phyloP scores from a whole-genome alignment of 1,140 invertebrate genomes.

The Panulirus ornatus region DNA sequence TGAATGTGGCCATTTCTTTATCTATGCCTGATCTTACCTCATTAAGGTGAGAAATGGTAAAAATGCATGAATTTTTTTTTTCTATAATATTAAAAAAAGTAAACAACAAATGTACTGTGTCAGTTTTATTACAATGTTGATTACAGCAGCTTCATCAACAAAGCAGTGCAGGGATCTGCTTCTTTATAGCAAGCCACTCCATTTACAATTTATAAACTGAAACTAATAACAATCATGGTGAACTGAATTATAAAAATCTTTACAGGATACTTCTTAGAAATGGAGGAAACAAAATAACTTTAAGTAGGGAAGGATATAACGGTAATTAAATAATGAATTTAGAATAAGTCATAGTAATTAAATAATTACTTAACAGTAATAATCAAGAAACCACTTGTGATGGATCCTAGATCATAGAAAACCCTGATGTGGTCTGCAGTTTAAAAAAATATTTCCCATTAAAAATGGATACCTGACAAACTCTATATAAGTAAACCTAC shows the following conservation, averaged over 20 bases:
- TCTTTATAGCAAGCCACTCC: conserved; percentile 11
- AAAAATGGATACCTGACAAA: conserved; percentile 23
- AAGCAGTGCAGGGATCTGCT: conserved; percentile 4
- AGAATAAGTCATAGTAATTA: background rate
- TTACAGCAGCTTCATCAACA: conserved; percentile 15
- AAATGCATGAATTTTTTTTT: too few relatives aligned
- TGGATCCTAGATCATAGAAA: background rate
- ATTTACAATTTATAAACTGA: conserved; percentile 6
- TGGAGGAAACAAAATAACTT: background rate
- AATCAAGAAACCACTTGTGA: background rate
- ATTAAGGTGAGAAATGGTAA: too few relatives aligned
- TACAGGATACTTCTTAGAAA: background rate
- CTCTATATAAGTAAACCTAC: background rate
- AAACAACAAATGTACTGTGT: background rate
- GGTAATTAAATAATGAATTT: background rate
- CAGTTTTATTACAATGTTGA: background rate
- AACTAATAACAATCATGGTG: background rate
- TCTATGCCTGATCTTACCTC: too few relatives aligned
- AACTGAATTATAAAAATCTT: background rate
- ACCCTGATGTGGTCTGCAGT: conserved; percentile 8
- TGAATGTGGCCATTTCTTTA: too few relatives aligned
- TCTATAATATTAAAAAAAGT: background rate
- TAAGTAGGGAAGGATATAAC: too few relatives aligned
- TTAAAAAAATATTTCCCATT: conserved; percentile 24
- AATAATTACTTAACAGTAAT: background rate